These are phyloP conservation scores for western clawed frog (Xenopus tropicalis) DNA, from an alignment of 2,113 vertebrate genomes.

Conservation along the genomic window DNA sequence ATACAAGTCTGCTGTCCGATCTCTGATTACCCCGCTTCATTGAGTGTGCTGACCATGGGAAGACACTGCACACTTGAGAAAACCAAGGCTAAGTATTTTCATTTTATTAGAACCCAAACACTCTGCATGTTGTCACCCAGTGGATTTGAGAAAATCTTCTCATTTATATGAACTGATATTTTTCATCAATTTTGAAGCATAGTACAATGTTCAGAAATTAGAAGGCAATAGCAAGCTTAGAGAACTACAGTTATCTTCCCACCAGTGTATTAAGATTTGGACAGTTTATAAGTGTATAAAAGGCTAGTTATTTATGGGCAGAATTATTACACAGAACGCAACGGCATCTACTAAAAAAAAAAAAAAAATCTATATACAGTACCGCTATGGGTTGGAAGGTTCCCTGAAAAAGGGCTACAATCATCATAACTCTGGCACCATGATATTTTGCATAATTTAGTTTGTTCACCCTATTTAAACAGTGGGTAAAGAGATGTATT, in stretches of 20 bases:
- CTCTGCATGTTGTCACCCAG: neutral
- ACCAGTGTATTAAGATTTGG: neutral
- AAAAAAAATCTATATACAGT: too few species aligned
- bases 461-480: too few species aligned
- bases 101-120: neutral
- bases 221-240: neutral
- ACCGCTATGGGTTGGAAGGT: too few species aligned
- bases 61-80: neutral
- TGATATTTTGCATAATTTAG: too few species aligned
- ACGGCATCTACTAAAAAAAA: too few species aligned
- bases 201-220: neutral
- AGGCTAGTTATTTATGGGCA: neutral
- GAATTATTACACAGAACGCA: neutral
- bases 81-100: neutral
- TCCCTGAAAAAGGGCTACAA: too few species aligned
- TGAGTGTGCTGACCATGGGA: neutral
- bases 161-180: neutral
- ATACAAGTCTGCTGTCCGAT: too few species aligned
- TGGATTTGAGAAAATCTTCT: conserved; percentile 3
- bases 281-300: neutral
- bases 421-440: too few species aligned
- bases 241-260: too few species aligned
- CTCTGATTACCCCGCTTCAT: too few species aligned
- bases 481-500: too few species aligned
- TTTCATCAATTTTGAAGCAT: neutral